A percentile compares a stretch with the other conserved stretches of the same genome.
Conservation (phyloP, 2,888 invertebrate species). For the Drosophila neonasuta region DNA sequence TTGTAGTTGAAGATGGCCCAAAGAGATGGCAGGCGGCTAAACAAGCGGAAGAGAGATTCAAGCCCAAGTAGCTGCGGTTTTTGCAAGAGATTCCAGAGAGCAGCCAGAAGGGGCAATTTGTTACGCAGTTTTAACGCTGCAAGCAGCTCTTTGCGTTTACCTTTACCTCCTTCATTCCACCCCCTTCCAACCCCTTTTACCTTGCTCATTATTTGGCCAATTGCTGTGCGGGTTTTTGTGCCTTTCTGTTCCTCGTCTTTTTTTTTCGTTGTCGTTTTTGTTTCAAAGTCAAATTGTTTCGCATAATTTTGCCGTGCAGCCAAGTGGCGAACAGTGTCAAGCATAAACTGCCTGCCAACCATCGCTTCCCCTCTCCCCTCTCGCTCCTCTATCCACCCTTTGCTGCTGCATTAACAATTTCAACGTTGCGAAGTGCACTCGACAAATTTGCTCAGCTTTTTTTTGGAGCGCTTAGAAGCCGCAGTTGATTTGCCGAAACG, state of each 20-base stretch:
- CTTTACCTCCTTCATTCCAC: slow-evolving; percentile 21
- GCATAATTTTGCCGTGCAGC: slow-evolving; percentile 66
- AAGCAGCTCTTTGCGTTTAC: slow-evolving; percentile 45
- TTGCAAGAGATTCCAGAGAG: slow-evolving; percentile 16
- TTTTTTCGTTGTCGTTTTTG: slow-evolving; percentile 32
- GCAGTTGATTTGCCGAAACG: slow-evolving; percentile 49
- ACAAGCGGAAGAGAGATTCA: slow-evolving; percentile 62
- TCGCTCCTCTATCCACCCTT: slow-evolving; percentile 9
- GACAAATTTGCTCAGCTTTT: slow-evolving; percentile 70
- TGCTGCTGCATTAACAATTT: slow-evolving; percentile 62
- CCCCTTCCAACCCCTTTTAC: neutral
- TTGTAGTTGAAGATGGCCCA: slow-evolving; percentile 4
- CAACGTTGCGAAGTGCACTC: slow-evolving; percentile 63
- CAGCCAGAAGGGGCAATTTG: slow-evolving; percentile 54
- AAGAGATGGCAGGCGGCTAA: slow-evolving; percentile 45
- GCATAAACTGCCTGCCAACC: slow-evolving; percentile 54
- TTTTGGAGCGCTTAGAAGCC: no score
- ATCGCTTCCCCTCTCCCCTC: neutral
- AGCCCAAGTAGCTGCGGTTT: slow-evolving; percentile 42
- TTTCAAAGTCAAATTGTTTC: slow-evolving; percentile 72
- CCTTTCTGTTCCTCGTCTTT: slow-evolving; percentile 6
- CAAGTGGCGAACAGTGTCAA: slow-evolving; percentile 73
- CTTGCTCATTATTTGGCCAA: slow-evolving; percentile 41
- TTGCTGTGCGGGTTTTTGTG: slow-evolving; percentile 4
- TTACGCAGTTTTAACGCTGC: slow-evolving; percentile 64